Evolutionary conservation across 2,113 vertebrate species (phyloP).

Genomic region (Eptesicus fuscus): DNA sequence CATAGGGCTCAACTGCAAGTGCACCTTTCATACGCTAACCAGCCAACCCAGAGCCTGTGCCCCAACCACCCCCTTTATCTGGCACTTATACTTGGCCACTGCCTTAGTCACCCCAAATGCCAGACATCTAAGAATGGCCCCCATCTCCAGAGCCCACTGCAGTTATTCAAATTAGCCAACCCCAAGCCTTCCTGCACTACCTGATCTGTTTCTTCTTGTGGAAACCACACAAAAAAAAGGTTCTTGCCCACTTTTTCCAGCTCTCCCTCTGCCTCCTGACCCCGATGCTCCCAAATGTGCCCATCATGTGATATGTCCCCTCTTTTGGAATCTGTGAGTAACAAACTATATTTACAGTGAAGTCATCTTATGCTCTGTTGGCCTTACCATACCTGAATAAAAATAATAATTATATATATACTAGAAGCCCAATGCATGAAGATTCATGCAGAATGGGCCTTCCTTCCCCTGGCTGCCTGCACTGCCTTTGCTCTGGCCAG

Average conservation of each 20-base stretch:
- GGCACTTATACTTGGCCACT: not conserved
- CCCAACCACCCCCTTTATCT: no score
- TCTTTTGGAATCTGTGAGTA: not conserved
- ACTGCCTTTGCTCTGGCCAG: no score
- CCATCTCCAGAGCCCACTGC: not conserved
- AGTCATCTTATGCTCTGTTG: not conserved
- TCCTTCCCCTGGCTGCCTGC: no score
- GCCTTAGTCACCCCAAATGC: not conserved
- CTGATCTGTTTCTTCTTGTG: not conserved
- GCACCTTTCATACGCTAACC: no score
- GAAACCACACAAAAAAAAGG: not conserved
- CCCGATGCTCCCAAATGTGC: not conserved
- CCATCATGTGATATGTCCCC: fast-evolving
- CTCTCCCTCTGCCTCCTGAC: not conserved
- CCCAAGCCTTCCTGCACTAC: not conserved
- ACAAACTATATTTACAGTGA: not conserved
- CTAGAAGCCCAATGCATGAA: no score
- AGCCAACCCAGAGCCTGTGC: not conserved
- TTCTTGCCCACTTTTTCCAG: not conserved
- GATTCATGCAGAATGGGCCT: no score
- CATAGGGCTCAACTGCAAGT: not conserved
- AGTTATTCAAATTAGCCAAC: not conserved
- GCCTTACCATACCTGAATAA: not conserved
- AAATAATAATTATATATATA: not conserved
- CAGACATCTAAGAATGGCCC: no score